A percentile compares a stretch with the other conserved stretches of the same genome.
Evolutionary conservation across 2,797 vertebrate genomes (phyloP).

Genomic region (Microchirus variegatus): DNA sequence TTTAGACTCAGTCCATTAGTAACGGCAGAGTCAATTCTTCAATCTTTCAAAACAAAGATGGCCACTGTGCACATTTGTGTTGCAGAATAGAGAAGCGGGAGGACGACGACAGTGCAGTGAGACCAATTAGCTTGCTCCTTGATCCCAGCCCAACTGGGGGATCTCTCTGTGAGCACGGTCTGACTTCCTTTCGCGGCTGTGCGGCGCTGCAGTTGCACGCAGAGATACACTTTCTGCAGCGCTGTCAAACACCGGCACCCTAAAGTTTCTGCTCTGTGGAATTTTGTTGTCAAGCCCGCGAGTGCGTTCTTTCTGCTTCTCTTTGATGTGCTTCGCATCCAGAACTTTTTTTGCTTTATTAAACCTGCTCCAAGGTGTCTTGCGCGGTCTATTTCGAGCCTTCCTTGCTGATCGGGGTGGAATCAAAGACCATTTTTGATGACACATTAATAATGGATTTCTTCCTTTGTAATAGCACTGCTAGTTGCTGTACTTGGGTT

Average conservation of each 20-base stretch:
- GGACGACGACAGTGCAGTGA: slow-evolving; percentile 39
- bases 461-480: slow-evolving; percentile 12
- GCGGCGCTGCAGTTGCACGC: slow-evolving; percentile 27
- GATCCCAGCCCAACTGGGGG: slow-evolving; percentile 38
- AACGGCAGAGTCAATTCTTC: background rate
- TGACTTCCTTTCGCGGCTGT: slow-evolving; percentile 24
- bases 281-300: slow-evolving; percentile 35
- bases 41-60: background rate
- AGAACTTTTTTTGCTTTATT: slow-evolving; percentile 11
- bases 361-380: slow-evolving; percentile 24
- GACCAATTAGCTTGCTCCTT: slow-evolving; percentile 61
- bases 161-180: slow-evolving; percentile 35
- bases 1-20: background rate
- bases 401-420: slow-evolving; percentile 13
- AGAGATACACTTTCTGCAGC: slow-evolving; percentile 17
- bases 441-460: slow-evolving; percentile 30
- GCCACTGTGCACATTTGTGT: slow-evolving; percentile 5
- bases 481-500: slow-evolving; percentile 9
- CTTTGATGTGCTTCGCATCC: slow-evolving; percentile 53
- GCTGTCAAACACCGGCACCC: slow-evolving; percentile 14
- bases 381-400: slow-evolving; percentile 48
- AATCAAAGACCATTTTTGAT: slow-evolving; percentile 50
- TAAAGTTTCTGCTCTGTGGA: slow-evolving; percentile 15
- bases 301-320: slow-evolving; percentile 14
- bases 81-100: slow-evolving; percentile 11